These are phyloP conservation scores for Misgurnus mizolepis DNA, from an alignment of 2,113 vertebrate species.

Conservation along the genomic window DNA sequence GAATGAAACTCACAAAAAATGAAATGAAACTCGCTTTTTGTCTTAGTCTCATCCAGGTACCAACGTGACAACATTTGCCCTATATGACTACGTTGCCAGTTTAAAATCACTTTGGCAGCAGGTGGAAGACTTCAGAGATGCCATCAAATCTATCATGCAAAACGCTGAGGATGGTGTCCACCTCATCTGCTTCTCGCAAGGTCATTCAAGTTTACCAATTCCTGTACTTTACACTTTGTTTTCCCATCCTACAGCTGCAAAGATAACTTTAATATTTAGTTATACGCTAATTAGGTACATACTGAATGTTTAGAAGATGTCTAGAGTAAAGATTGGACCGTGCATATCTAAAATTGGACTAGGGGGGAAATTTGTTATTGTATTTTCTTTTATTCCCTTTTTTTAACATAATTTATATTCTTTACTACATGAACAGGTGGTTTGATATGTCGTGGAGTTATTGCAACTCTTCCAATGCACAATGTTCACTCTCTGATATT, in stretches of 20 bases:
- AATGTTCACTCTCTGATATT: constrained; percentile 85
- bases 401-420: background rate
- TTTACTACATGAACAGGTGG: constrained; percentile 71
- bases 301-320: background rate
- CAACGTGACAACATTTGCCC: constrained; percentile 74
- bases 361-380: too few relatives aligned
- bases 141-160: constrained; percentile 73
- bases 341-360: too few relatives aligned
- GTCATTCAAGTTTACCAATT: constrained; percentile 57
- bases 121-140: constrained; percentile 73
- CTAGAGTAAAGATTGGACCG: too few relatives aligned
- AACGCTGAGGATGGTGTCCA: constrained; percentile 77
- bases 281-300: background rate
- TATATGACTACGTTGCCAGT: constrained; percentile 75
- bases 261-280: too few relatives aligned
- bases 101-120: constrained; percentile 82
- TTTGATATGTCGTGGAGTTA: constrained; percentile 81
- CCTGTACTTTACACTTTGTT: too few relatives aligned
- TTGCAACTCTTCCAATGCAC: constrained; percentile 78
- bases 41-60: constrained; percentile 83
- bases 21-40: constrained; percentile 26
- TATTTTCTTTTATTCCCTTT: background rate
- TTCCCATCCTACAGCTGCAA: background rate
- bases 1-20: constrained; percentile 19
- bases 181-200: constrained; percentile 80